A percentile compares a stretch with the other conserved stretches of the same genome.
Conservation (phyloP, 37 sponge, comb jelly and placozoan genomes). For the Spongilla lacustris region DNA sequence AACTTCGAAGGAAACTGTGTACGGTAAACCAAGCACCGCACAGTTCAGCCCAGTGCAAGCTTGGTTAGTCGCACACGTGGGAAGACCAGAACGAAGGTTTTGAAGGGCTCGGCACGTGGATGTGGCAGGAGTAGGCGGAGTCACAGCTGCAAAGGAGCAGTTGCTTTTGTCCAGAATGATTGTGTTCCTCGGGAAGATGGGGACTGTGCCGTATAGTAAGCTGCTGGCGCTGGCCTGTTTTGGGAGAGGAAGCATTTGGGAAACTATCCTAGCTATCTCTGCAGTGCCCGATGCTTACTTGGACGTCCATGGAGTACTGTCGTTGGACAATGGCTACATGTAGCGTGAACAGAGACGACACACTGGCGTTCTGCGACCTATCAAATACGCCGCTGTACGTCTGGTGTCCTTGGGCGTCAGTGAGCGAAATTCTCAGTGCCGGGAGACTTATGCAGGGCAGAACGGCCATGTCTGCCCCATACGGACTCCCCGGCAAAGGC, state of each 20-base stretch:
- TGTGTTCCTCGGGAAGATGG: neutral
- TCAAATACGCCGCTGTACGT: neutral
- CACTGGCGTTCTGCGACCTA: neutral
- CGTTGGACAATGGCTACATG: neutral
- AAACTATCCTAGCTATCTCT: no score
- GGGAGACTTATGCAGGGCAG: neutral
- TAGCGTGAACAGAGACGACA: neutral
- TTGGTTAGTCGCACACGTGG: neutral
- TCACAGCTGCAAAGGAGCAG: neutral
- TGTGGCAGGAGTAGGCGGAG: neutral
- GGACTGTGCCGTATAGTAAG: neutral
- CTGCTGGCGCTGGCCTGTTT: neutral
- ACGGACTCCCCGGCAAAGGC: neutral
- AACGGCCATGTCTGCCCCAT: neutral
- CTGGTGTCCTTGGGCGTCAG: neutral
- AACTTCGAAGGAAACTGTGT: neutral
- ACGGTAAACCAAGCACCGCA: neutral
- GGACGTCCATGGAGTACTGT: neutral
- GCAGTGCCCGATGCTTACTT: neutral
- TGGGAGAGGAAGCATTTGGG: neutral
- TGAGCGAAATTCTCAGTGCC: neutral
- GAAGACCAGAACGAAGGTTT: neutral
- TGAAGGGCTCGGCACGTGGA: neutral
- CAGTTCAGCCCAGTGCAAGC: neutral
- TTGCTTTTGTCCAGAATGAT: neutral